These are phyloP conservation scores for Carcharodon carcharias DNA, from an alignment of 2,797 vertebrate genomes.

Conservation along the genomic window DNA sequence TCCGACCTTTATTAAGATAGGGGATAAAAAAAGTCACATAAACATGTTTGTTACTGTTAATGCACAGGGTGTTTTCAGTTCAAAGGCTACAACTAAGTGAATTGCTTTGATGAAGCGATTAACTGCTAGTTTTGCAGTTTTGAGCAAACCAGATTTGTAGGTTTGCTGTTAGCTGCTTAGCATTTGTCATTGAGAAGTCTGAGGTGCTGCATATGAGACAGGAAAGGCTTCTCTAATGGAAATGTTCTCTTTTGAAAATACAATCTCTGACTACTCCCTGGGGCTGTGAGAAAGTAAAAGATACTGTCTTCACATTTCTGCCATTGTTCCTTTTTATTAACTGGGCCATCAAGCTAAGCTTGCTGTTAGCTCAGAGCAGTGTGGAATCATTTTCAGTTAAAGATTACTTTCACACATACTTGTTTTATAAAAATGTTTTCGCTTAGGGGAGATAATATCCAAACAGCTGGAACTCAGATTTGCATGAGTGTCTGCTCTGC, in stretches of 20 bases:
- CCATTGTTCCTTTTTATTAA: neutral
- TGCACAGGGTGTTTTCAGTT: neutral
- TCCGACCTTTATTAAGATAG: neutral
- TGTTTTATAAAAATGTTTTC: neutral
- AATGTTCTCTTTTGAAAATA: neutral
- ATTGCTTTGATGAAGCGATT: neutral
- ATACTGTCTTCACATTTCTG: neutral
- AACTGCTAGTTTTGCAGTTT: neutral
- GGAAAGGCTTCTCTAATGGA: neutral
- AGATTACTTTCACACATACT: neutral
- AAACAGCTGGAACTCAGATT: conserved; percentile 40
- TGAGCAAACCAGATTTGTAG: neutral
- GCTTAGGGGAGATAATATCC: neutral
- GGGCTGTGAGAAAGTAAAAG: neutral
- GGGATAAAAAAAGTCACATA: neutral
- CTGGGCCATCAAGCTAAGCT: neutral
- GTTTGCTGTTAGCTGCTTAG: neutral
- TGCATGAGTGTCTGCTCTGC: conserved; percentile 47
- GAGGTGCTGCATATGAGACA: neutral
- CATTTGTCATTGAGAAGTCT: neutral
- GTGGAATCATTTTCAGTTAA: neutral
- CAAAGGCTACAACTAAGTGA: neutral
- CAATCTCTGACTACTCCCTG: neutral
- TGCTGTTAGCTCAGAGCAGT: neutral
- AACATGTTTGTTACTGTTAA: neutral